Base-by-base conservation (phyloP, 2,888 invertebrate genomes). In the Hypsopygia costalis region DNA sequence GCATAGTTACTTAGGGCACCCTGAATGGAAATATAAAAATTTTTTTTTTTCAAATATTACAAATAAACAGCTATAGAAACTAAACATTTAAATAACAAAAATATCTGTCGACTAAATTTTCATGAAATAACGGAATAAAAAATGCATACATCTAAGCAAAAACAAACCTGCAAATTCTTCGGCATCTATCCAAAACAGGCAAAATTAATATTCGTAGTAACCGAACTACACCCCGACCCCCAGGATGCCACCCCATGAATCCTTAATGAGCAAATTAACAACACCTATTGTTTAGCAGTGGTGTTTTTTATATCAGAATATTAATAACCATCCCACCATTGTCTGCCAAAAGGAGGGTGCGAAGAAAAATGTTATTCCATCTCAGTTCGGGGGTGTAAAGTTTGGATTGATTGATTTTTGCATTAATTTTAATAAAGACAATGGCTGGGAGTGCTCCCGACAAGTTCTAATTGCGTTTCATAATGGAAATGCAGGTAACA, bases 401-500 rank as follows among this genome's bases (percentile, higher is more conserved):
- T 75, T 70, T 64, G 67, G 74, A 80, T 83, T 85, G 87, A 88
- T 88, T 81, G 87, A 86, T 86, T 86, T 76, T 73, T 73, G 73
- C 83, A 87, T 87, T 87, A 85, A 87, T 87, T 87, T 83, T 74
- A 81, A 86, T 85, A 78, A 85, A 81, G 77, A 82, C 81, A 83
- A 83, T 78, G 77, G 76, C 63, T 62, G 55, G 57, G 58, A 55
- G 70, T 85, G 86, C 67, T 75, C 68, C 63, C 60, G 82, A 80
- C 83, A 72, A 59, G 62, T 66, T 62, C 58, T 70, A 75, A 82
- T 81, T 81, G 74, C 70, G 69, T 76, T 73, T 62, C 32, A 34
- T 29, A 41, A 34, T 20, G 1, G 20, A 42, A 46, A 47, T 45
- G 46, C 40, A 49, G 50, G 46, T 44, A 44, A 46, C 48, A 47